Percentiles rank a stretch among this genome's conserved stretches.
These are phyloP conservation scores for Porites rus DNA, from an alignment of 92 coral and sea anemone species.

Conservation along the genomic window DNA sequence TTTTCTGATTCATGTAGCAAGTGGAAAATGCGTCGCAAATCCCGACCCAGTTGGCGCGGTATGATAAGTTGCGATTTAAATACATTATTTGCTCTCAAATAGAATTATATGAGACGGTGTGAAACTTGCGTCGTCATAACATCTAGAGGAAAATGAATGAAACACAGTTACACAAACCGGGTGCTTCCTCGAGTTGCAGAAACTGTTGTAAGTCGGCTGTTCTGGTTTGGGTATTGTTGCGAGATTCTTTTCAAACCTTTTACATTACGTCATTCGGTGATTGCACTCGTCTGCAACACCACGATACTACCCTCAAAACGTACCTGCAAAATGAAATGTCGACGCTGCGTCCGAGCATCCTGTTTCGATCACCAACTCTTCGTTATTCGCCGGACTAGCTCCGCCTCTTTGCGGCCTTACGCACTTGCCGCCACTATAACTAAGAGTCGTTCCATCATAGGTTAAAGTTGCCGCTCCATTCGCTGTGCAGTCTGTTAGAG, in stretches of 20 bases:
- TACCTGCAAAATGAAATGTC: constrained; percentile 42
- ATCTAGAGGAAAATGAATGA: no score
- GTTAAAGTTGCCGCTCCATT: constrained; percentile 19
- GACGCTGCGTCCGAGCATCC: constrained; percentile 31
- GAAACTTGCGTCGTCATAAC: no score
- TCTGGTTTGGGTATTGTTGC: no score
- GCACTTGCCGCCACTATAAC: constrained; percentile 15
- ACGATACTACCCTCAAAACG: not conserved
- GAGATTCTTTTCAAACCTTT: no score
- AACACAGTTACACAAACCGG: no score
- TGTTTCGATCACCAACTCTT: constrained; percentile 31
- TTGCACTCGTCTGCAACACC: no score
- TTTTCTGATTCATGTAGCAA: constrained; percentile 21
- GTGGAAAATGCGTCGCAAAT: constrained; percentile 41
- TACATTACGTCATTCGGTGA: no score
- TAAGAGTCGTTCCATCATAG: constrained; percentile 36
- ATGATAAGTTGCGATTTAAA: not conserved
- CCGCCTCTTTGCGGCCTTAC: constrained; percentile 38
- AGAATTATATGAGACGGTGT: not conserved
- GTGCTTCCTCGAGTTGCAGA: no score
- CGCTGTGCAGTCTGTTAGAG: constrained; percentile 24
- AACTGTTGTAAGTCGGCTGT: no score
- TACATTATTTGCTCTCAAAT: not conserved
- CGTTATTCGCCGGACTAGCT: constrained; percentile 8
- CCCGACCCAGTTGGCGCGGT: constrained; percentile 36